A percentile compares a stretch with the other conserved stretches of the same genome.
These are phyloP conservation scores for Acanthaster planci DNA, from an alignment of 35 echinoderm and acorn worm genomes.

Conservation along the genomic window DNA sequence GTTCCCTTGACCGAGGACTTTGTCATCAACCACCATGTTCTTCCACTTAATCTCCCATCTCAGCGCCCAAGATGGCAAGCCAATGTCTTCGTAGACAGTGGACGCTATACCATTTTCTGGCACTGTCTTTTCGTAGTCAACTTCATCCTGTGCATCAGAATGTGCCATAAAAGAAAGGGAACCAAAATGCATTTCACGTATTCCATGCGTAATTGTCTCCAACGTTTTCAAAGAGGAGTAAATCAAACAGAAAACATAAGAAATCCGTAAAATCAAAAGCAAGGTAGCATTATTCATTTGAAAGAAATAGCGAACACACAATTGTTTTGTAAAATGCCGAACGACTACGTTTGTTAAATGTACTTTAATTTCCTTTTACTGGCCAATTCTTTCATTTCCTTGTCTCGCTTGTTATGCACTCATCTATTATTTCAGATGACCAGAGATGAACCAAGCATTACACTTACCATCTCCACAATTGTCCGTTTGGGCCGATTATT, in stretches of 20 bases:
- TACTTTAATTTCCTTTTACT: too few species aligned
- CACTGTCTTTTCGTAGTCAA: background rate
- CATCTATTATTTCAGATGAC: too few species aligned
- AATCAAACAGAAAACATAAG: background rate
- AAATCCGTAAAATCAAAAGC: background rate
- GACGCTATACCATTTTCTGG: background rate
- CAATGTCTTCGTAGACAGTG: constrained; percentile 3
- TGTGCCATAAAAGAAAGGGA: too few species aligned
- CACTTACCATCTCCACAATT: background rate
- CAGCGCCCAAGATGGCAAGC: background rate
- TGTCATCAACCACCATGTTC: constrained; percentile 18
- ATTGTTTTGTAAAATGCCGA: too few species aligned
- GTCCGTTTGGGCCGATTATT: background rate
- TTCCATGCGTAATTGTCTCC: too few species aligned
- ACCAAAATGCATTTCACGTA: too few species aligned
- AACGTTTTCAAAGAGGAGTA: too few species aligned
- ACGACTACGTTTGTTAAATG: too few species aligned
- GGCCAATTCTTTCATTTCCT: too few species aligned
- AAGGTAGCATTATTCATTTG: background rate
- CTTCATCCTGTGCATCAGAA: background rate
- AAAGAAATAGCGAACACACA: too few species aligned
- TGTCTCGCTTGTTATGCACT: too few species aligned
- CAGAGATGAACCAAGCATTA: background rate
- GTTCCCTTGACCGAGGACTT: constrained; percentile 28
- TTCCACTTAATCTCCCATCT: background rate